These are phyloP conservation scores for Drosophila atripex DNA, from an alignment of 2,888 invertebrate genomes.

Conservation along the genomic window DNA sequence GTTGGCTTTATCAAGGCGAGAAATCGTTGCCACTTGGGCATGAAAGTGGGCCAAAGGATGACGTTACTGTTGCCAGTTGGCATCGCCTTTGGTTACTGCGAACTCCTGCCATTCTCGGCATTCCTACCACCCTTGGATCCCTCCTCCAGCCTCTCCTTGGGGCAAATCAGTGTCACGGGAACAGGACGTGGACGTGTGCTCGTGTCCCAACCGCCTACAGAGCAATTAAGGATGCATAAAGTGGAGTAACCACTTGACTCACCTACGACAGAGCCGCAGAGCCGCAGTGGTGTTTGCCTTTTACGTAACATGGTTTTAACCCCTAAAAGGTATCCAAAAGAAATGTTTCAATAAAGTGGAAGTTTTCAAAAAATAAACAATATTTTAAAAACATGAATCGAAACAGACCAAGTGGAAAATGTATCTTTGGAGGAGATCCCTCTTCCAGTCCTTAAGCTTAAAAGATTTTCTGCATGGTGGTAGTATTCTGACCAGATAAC, in stretches of 20 bases:
- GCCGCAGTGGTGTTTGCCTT: constrained; percentile 62
- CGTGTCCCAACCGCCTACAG: constrained; percentile 39
- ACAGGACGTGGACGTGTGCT: constrained; percentile 61
- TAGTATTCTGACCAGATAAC: not conserved
- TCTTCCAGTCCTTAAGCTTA: not conserved
- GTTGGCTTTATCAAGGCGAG: constrained; percentile 57
- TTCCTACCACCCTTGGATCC: not conserved
- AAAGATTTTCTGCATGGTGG: not conserved
- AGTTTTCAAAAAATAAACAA: not conserved
- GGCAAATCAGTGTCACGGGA: constrained; percentile 78
- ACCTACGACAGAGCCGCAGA: constrained; percentile 24
- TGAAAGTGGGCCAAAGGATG: constrained; percentile 41
- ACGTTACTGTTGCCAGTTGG: constrained; percentile 24
- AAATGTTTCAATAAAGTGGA: too few relatives aligned
- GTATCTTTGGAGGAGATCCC: not conserved
- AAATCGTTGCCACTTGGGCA: constrained; percentile 66
- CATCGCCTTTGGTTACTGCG: constrained; percentile 25
- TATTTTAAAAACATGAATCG: not conserved
- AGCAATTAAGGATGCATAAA: constrained; percentile 80
- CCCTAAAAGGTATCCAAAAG: constrained; percentile 1
- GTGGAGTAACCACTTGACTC: constrained; percentile 75
- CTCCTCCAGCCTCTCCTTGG: not conserved
- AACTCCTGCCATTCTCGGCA: not conserved
- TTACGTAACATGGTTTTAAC: constrained; percentile 39
- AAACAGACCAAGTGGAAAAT: not conserved